These are phyloP conservation scores for Beaufortia kweichowensis DNA, from an alignment of 2,113 vertebrate genomes.

Conservation along the genomic window DNA sequence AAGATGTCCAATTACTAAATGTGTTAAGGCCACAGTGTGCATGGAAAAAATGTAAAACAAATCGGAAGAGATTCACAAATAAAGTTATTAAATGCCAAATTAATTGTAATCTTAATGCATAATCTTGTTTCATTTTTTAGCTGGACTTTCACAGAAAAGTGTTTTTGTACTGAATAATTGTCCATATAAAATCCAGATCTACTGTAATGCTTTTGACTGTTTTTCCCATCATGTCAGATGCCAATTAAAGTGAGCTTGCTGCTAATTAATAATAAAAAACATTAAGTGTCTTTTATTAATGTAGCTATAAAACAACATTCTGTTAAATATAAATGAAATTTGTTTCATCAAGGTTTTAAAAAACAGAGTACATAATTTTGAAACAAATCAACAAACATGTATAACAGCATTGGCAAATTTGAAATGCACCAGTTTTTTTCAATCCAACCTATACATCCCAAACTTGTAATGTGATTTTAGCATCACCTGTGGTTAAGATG, in stretches of 20 bases:
- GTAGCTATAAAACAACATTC: neutral
- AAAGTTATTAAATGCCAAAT: neutral
- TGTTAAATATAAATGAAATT: too few relatives aligned
- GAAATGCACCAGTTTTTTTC: neutral
- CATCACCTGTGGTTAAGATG: too few relatives aligned
- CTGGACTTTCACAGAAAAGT: neutral
- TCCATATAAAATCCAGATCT: neutral
- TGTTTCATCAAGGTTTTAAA: too few relatives aligned
- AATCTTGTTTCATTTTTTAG: neutral
- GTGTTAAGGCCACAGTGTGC: neutral
- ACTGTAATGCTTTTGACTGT: neutral
- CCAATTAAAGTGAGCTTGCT: constrained; percentile 28
- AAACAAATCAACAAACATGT: neutral
- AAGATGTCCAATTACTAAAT: neutral
- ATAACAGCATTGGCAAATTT: neutral
- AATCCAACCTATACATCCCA: neutral
- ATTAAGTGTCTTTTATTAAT: neutral
- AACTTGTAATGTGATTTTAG: too few relatives aligned
- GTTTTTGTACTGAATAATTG: constrained; percentile 5
- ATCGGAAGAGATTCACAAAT: neutral
- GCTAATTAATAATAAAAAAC: constrained; percentile 16
- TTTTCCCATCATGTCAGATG: neutral
- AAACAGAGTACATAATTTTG: too few relatives aligned
- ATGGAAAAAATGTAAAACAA: neutral
- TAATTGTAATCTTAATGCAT: neutral